Evolutionary conservation across 2,113 vertebrate species (phyloP).

Genomic region (Melozone crissalis): DNA sequence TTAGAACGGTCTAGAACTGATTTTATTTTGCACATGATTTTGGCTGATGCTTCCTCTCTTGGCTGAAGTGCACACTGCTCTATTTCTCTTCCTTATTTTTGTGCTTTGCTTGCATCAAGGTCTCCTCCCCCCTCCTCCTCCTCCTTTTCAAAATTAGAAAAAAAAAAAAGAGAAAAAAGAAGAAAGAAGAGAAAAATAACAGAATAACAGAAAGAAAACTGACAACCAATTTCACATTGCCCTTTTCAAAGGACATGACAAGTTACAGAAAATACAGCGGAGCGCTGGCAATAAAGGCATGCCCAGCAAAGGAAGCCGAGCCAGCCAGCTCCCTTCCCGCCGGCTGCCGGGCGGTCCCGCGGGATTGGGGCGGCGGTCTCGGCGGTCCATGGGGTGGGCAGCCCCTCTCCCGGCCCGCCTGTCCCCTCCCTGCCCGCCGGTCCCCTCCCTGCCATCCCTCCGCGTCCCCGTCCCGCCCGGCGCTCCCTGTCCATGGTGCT

Average conservation of each 20-base stretch:
- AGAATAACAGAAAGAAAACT: background rate
- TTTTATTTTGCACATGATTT: background rate
- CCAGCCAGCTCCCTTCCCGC: background rate
- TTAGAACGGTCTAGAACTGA: accelerated
- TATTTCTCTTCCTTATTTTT: background rate
- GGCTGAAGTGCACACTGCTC: background rate
- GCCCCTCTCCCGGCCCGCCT: too few relatives aligned
- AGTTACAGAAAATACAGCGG: background rate
- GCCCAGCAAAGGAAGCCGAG: background rate
- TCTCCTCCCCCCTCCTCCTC: background rate
- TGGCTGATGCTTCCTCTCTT: background rate
- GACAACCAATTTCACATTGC: background rate
- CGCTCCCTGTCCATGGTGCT: slow-evolving; percentile 66
- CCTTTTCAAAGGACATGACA: slow-evolving; percentile 1
- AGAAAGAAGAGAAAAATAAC: accelerated
- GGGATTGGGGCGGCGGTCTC: background rate
- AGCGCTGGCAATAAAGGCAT: background rate
- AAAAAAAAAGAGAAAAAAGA: background rate
- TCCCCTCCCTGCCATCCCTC: background rate
- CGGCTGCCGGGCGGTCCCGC: background rate
- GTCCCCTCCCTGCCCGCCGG: background rate
- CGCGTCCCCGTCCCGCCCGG: background rate
- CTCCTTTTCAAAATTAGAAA: background rate
- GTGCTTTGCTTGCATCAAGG: background rate
- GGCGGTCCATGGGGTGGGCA: background rate